Percentiles rank a stretch among this genome's conserved stretches.
Conservation (phyloP, 2,888 invertebrate genomes). For the Pristionchus maxplancki region DNA sequence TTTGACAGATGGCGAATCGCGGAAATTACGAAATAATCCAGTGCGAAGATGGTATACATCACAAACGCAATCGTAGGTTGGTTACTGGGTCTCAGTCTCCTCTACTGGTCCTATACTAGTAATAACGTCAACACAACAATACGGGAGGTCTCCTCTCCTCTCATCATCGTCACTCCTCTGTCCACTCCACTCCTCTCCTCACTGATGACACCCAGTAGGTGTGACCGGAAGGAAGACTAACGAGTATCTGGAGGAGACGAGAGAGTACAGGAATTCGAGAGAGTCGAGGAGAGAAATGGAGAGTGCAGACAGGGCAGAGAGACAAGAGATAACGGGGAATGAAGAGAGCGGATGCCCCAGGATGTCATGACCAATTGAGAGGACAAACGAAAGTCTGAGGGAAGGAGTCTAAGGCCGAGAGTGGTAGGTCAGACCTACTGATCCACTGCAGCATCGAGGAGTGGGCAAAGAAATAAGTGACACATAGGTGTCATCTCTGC, state of each 20-base stretch:
- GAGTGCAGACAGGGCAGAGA: constrained; percentile 2
- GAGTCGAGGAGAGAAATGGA: background rate
- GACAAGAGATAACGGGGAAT: background rate
- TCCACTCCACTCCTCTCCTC: background rate
- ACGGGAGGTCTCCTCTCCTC: constrained; percentile 13
- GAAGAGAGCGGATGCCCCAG: constrained; percentile 27
- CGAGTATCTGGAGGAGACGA: constrained; percentile 19
- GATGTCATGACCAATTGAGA: constrained; percentile 47
- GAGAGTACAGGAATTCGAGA: background rate
- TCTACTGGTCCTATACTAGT: constrained; percentile 26
- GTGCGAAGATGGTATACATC: background rate
- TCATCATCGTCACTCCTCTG: background rate
- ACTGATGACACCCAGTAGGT: constrained; percentile 45
- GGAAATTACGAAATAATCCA: background rate
- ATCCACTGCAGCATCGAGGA: background rate
- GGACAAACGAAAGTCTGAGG: constrained; percentile 42
- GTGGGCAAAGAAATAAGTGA: constrained; percentile 5
- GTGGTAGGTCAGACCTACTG: background rate
- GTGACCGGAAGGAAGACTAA: constrained; percentile 43
- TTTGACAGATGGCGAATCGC: no score
- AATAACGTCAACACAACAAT: constrained; percentile 26
- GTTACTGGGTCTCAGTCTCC: background rate
- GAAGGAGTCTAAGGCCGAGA: background rate
- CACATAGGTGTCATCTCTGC: constrained; percentile 28
- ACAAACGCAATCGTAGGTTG: background rate